phyloP scores from a whole-genome alignment of 2,888 invertebrate genomes.

The Chloroclystis v-ata region DNA sequence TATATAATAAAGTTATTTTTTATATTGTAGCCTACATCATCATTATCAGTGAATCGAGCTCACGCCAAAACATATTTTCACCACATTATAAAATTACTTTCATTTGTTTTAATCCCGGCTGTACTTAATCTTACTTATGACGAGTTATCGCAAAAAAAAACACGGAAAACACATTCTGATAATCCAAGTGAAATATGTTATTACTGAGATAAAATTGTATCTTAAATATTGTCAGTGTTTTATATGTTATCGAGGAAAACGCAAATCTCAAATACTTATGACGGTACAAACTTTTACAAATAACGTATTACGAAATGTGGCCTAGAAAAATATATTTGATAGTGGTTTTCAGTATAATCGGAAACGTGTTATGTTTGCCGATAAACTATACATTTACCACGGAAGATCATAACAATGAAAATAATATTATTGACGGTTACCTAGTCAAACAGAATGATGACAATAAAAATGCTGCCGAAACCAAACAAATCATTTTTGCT shows the following conservation, averaged over 20 bases:
- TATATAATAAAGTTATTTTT: too few relatives aligned
- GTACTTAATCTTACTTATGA: too few relatives aligned
- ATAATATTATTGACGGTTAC: too few relatives aligned
- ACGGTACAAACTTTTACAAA: background rate
- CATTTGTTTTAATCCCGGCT: too few relatives aligned
- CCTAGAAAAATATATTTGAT: background rate
- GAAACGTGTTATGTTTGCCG: background rate
- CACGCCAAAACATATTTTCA: too few relatives aligned
- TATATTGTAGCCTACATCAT: too few relatives aligned
- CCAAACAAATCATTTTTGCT: background rate
- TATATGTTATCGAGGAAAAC: slow-evolving; percentile 4
- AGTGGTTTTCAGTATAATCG: background rate
- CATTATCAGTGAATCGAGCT: too few relatives aligned
- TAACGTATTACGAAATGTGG: background rate
- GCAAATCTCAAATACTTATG: background rate
- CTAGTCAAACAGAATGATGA: background rate
- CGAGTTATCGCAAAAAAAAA: too few relatives aligned
- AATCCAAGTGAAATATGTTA: background rate
- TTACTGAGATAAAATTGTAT: background rate
- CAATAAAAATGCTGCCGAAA: background rate
- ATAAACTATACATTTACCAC: background rate
- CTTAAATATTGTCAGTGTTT: slow-evolving; percentile 6
- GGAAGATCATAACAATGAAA: too few relatives aligned
- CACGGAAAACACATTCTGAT: too few relatives aligned
- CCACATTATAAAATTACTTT: too few relatives aligned